Base-by-base conservation (phyloP, 2,888 invertebrate species). In the Caenorhabditis auriculariae region DNA sequence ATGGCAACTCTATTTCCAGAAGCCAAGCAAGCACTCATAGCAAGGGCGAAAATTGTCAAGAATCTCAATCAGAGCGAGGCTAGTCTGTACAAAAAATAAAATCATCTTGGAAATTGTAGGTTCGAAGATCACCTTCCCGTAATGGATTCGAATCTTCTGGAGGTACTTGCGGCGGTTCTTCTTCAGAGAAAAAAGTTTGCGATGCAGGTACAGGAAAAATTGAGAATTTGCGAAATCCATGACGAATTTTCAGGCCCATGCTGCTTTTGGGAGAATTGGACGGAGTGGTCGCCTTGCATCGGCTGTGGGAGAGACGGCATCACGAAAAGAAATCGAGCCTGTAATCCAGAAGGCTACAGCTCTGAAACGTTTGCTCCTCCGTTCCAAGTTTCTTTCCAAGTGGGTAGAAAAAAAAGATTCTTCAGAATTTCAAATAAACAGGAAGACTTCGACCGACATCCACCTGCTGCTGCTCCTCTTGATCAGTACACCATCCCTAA, bases 231-330 rank as follows among this genome's bases (percentile, higher is more conserved):
- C 1, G 12, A 2, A 45, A 12, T 27, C 15, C n/a, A 28, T 12
- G 15, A 21, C 4, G 17, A 29, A 38, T 26, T 46, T 45, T 21
- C 39, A 70, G 72, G 72, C 12, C 71, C 71, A 2, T 73, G 73
- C 27, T 73, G 73, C 41, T 52, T 50, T 4, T 71, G 69, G 65
- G 56, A 60, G 47, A 23, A 49, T 17, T 73, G 73, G 73, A 51
- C 64, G 9, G 73, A 73, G 19, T 73, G 73, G 71, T 66, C 66
- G 15, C 63, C 65, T 4, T 70, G 67, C 45, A 70, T 59, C 29
- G 67, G 70, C 21, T 70, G 70, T 42, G 70, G 70, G 7, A 38
- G 39, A 39, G 58, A 65, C 19, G 61, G 62, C 1, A 50, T 67
- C 15, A 45, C 61, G 3, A 62, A 62, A 24, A 41, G 70, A 23